phyloP scores from a whole-genome alignment of 1,140 invertebrate species.

The Marisa cornuarietis region DNA sequence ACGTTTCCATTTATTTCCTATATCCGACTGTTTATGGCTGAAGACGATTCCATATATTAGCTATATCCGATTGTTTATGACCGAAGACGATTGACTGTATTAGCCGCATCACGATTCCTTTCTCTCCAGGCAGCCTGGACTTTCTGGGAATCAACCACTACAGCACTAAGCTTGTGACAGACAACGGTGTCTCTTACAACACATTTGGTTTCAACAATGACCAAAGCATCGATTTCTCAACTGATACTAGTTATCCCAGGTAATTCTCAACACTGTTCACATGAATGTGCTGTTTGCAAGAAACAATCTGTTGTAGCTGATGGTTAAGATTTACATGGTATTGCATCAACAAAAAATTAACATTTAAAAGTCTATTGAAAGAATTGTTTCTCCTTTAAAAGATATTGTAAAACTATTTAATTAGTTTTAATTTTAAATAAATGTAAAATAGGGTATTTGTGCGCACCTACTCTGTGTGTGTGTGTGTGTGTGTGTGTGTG shows the following conservation, averaged over 20 bases:
- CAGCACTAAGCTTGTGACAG: slow-evolving; percentile 28
- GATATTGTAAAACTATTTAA: no score
- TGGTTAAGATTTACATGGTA: no score
- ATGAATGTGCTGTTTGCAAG: background rate
- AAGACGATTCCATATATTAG: background rate
- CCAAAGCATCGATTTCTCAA: slow-evolving; percentile 32
- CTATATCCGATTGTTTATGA: no score
- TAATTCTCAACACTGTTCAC: slow-evolving; percentile 2
- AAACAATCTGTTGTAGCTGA: no score
- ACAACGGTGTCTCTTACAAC: slow-evolving; percentile 5
- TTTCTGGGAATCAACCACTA: slow-evolving; percentile 48
- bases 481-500: background rate
- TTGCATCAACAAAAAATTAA: no score
- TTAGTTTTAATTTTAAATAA: no score
- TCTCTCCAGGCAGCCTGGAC: slow-evolving; percentile 33
- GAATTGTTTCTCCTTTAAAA: no score
- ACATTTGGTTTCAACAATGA: slow-evolving; percentile 29
- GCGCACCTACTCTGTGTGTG: no score
- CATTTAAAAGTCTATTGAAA: no score
- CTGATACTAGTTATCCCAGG: slow-evolving; percentile 40
- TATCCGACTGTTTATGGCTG: background rate
- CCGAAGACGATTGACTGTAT: no score
- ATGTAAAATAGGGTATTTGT: no score
- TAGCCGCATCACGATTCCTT: background rate
- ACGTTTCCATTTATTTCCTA: background rate